Percentiles rank a stretch among this genome's conserved stretches.
These are phyloP conservation scores for Callitettix versicolor DNA, from an alignment of 1,140 invertebrate species.

Conservation along the genomic window DNA sequence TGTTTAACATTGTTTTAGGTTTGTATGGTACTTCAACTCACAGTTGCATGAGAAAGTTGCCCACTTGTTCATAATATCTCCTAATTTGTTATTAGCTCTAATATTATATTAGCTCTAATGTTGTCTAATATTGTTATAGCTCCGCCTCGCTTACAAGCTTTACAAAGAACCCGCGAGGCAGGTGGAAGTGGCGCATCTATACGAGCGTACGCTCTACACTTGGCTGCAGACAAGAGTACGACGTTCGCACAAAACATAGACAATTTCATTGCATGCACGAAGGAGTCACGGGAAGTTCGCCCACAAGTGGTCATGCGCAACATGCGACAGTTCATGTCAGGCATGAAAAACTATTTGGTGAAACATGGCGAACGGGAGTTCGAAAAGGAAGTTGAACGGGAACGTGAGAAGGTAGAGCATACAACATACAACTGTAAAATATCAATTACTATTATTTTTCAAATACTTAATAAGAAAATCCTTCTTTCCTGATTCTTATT, in stretches of 20 bases:
- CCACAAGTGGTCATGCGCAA: conserved; percentile 85
- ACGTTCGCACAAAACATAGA: conserved; percentile 84
- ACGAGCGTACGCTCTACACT: conserved; percentile 61
- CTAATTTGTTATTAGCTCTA: too few relatives aligned
- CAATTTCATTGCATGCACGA: conserved; percentile 88
- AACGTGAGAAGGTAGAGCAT: conserved; percentile 58
- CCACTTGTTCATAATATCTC: too few relatives aligned
- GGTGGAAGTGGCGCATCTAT: conserved; percentile 53
- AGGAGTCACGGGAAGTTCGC: conserved; percentile 77
- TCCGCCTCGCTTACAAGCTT: conserved; percentile 54
- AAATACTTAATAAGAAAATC: too few relatives aligned
- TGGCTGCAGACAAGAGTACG: conserved; percentile 74
- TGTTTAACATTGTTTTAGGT: too few relatives aligned
- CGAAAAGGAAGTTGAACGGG: conserved; percentile 78
- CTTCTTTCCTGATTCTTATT: too few relatives aligned
- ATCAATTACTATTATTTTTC: conserved; percentile 9
- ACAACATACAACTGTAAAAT: conserved; percentile 4
- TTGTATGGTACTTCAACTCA: too few relatives aligned
- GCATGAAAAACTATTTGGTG: conserved; percentile 93
- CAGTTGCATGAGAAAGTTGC: too few relatives aligned
- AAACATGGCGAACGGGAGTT: conserved; percentile 89
- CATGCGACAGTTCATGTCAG: conserved; percentile 93
- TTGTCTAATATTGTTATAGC: conserved; percentile 39
- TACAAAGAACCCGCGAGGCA: conserved; percentile 47
- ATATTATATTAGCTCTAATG: too few relatives aligned